phyloP scores from a whole-genome alignment of 2,888 invertebrate genomes.

The Chrysolina haemoptera region DNA sequence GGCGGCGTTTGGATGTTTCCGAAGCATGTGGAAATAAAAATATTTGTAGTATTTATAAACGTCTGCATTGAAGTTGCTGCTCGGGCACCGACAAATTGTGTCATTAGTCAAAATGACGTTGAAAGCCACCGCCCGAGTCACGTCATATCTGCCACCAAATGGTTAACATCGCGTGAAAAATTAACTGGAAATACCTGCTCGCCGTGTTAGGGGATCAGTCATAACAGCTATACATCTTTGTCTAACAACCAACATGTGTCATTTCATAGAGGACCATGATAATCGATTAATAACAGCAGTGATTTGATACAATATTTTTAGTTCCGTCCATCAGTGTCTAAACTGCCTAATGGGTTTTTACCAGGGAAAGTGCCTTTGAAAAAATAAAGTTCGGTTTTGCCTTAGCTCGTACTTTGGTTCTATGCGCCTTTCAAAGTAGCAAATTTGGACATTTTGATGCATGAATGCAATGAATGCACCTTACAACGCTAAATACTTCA shows the following conservation, averaged over 20 bases:
- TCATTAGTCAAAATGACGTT: slow-evolving; percentile 64
- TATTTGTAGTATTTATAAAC: slow-evolving; percentile 57
- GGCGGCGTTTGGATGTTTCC: slow-evolving; percentile 37
- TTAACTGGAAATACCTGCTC: not conserved
- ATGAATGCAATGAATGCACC: too few species aligned
- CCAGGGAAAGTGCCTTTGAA: too few species aligned
- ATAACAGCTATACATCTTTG: not conserved
- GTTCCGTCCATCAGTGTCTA: too few species aligned
- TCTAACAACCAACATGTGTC: not conserved
- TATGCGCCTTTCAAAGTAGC: too few species aligned
- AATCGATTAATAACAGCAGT: too few species aligned
- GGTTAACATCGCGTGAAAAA: slow-evolving; percentile 21
- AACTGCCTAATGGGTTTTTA: too few species aligned
- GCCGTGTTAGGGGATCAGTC: not conserved
- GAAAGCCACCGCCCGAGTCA: slow-evolving; percentile 58
- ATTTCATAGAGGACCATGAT: not conserved
- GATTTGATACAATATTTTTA: too few species aligned
- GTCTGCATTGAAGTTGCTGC: slow-evolving; percentile 58
- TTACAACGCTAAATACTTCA: too few species aligned
- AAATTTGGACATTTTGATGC: too few species aligned
- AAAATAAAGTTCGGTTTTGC: too few species aligned
- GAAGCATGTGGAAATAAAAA: slow-evolving; percentile 51
- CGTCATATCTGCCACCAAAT: slow-evolving; percentile 59
- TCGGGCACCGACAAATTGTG: slow-evolving; percentile 64
- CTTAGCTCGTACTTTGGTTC: too few species aligned